Conservation (phyloP, 2,797 vertebrate species). For the Apogon talboti region DNA sequence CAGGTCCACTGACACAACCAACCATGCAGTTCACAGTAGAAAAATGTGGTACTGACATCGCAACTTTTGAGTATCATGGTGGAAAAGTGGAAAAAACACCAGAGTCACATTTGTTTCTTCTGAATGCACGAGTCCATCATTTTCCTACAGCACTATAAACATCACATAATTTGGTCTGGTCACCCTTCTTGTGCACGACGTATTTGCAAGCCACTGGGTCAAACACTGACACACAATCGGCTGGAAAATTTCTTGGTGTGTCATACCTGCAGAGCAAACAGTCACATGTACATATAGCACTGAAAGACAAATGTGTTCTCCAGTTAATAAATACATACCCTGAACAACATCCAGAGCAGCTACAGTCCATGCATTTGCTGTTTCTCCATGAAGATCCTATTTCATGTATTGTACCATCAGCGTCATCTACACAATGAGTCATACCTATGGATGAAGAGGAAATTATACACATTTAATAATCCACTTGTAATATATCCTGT, state of each 20-base stretch:
- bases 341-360: slow-evolving; percentile 40
- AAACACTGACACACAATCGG: slow-evolving; percentile 71
- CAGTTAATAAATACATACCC: slow-evolving; percentile 41
- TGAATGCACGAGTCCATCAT: slow-evolving; percentile 26
- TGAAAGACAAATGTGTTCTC: background rate
- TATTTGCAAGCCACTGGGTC: slow-evolving; percentile 53
- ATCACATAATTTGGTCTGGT: slow-evolving; percentile 49
- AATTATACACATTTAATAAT: background rate
- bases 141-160: slow-evolving; percentile 21
- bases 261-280: slow-evolving; percentile 58
- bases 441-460: slow-evolving; percentile 6
- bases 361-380: slow-evolving; percentile 56
- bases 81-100: too few relatives aligned
- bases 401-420: slow-evolving; percentile 53
- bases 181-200: slow-evolving; percentile 61
- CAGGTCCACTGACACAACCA: too few relatives aligned
- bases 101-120: too few relatives aligned
- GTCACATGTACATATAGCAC: background rate
- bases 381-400: slow-evolving; percentile 69
- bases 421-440: slow-evolving; percentile 55
- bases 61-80: too few relatives aligned
- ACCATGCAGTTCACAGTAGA: too few relatives aligned
- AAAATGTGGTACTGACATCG: too few relatives aligned
- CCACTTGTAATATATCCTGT: background rate
- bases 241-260: rapidly evolving